Evolutionary conservation across 2,888 invertebrate species (phyloP).

Genomic region (Torymus tubicola): DNA sequence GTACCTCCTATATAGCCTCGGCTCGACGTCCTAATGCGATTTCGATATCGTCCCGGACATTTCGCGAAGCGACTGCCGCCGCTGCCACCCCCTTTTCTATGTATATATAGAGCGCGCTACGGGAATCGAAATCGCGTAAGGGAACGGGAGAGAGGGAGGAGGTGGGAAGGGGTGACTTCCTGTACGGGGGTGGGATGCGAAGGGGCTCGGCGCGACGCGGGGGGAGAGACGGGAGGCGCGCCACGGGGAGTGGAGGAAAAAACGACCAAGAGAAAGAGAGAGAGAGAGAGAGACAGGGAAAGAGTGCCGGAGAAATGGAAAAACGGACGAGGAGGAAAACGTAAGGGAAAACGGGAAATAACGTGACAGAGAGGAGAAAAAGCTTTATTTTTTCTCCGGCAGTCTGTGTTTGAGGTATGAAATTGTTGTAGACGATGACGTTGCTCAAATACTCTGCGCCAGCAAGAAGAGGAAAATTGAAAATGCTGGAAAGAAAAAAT

Average conservation of each 20-base stretch:
- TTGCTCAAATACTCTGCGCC: not conserved
- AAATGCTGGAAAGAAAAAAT: slow-evolving; percentile 28
- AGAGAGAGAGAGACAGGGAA: slow-evolving; percentile 52
- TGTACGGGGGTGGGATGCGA: slow-evolving; percentile 61
- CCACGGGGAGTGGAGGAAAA: not conserved
- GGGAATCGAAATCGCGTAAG: slow-evolving; percentile 49
- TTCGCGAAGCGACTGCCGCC: slow-evolving; percentile 58
- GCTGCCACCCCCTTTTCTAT: slow-evolving; percentile 54
- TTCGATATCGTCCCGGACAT: slow-evolving; percentile 67
- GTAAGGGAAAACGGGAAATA: slow-evolving; percentile 52
- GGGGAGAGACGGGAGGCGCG: slow-evolving; percentile 49
- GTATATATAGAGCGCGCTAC: slow-evolving; percentile 55
- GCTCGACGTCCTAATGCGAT: slow-evolving; percentile 69
- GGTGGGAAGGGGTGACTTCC: slow-evolving; percentile 43
- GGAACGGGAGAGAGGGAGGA: slow-evolving; percentile 1
- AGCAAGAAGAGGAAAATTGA: slow-evolving; percentile 49
- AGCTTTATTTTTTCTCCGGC: slow-evolving; percentile 18
- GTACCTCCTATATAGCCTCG: no score
- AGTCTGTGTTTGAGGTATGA: slow-evolving; percentile 30
- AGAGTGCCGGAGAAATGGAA: slow-evolving; percentile 56
- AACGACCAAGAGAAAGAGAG: slow-evolving; percentile 1
- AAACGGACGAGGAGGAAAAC: slow-evolving; percentile 59
- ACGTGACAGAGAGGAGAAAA: slow-evolving; percentile 18
- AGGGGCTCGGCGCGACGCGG: slow-evolving; percentile 52
- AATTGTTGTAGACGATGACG: slow-evolving; percentile 25